Conservation (phyloP, 2,113 vertebrate species). For the Oncorhynchus masou region DNA sequence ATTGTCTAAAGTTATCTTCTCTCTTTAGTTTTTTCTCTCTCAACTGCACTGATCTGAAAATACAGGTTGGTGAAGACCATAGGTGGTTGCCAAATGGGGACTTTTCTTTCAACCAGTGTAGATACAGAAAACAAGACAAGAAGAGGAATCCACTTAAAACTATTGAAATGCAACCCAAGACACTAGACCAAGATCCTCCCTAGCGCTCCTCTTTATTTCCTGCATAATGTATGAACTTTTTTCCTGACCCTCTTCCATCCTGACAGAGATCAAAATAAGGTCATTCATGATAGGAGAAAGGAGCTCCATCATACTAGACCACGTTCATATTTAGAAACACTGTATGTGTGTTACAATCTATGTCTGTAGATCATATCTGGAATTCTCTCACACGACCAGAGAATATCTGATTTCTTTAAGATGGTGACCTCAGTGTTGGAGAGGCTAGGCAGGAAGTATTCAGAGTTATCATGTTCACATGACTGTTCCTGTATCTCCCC, state of each 20-base stretch:
- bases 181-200: too few species aligned
- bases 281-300: background rate
- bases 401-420: slow-evolving; percentile 50
- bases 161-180: too few species aligned
- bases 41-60: too few species aligned
- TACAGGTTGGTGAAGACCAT: too few species aligned
- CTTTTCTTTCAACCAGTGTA: too few species aligned
- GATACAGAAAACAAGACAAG: too few species aligned
- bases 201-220: too few species aligned
- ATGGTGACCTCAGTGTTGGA: slow-evolving; percentile 15
- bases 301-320: slow-evolving; percentile 9
- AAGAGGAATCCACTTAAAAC: too few species aligned
- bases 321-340: background rate
- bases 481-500: slow-evolving; percentile 32
- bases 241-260: slow-evolving; percentile 11
- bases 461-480: slow-evolving; percentile 46
- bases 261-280: slow-evolving; percentile 19
- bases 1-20: too few species aligned
- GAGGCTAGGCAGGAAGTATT: slow-evolving; percentile 34
- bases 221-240: background rate
- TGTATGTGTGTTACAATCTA: slow-evolving; percentile 13
- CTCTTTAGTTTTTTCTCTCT: too few species aligned
- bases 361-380: slow-evolving; percentile 27
- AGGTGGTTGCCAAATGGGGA: too few species aligned
- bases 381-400: slow-evolving; percentile 53